Conservation (phyloP, 1,140 invertebrate genomes). For the Ladona fulva region DNA sequence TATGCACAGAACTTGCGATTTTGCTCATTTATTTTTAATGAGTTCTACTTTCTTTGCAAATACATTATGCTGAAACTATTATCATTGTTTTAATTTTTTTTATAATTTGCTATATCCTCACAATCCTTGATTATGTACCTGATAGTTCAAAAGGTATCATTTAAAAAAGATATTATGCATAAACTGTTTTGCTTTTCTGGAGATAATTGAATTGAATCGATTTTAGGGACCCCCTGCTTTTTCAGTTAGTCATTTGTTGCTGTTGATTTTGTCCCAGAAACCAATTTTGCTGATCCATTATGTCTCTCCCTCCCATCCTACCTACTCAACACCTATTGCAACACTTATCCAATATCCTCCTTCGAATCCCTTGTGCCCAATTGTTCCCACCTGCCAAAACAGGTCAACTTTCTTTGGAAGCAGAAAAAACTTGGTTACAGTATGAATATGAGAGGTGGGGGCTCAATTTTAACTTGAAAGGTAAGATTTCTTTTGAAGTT, state of each 20-base stretch:
- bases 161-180: too few relatives aligned
- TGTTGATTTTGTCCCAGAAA: not conserved
- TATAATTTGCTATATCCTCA: too few relatives aligned
- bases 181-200: too few relatives aligned
- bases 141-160: too few relatives aligned
- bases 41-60: conserved; percentile 9
- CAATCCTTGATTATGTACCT: too few relatives aligned
- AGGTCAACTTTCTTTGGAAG: conserved; percentile 76
- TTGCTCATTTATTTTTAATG: not conserved
- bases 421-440: conserved; percentile 79
- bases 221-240: too few relatives aligned
- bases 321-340: not conserved
- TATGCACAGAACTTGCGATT: not conserved
- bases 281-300: not conserved
- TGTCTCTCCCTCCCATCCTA: not conserved
- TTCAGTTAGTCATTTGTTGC: not conserved
- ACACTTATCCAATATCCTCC: not conserved
- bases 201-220: too few relatives aligned
- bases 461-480: conserved; percentile 67
- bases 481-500: conserved; percentile 41
- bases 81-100: conserved; percentile 20
- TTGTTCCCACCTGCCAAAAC: conserved; percentile 20
- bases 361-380: not conserved
- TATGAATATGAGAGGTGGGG: conserved; percentile 79
- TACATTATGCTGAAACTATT: not conserved